Conservation (phyloP, 2,888 invertebrate genomes). For the Caradrina clavipalpis region DNA sequence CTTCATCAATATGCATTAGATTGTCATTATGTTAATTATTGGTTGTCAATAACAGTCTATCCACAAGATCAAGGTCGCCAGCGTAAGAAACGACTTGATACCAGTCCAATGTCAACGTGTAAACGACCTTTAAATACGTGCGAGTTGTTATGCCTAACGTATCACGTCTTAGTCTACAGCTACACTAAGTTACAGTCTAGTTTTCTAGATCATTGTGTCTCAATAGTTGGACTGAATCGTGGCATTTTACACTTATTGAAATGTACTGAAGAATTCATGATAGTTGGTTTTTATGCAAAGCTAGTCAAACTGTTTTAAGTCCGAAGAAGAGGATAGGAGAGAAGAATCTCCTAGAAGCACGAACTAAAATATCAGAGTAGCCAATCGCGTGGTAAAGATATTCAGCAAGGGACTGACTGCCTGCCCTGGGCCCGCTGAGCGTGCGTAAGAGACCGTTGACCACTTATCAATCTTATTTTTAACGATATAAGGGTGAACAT, state of each 20-base stretch:
- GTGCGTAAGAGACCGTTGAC: no score
- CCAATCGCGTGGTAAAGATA: no score
- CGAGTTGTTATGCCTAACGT: constrained; percentile 43
- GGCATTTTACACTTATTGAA: neutral
- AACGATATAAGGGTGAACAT: no score
- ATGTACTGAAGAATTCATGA: no score
- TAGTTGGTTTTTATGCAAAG: neutral
- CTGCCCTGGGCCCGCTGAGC: no score
- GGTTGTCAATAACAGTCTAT: constrained; percentile 15
- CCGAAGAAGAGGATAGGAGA: neutral
- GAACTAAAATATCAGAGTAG: no score
- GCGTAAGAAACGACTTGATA: constrained; percentile 30
- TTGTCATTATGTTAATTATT: constrained; percentile 21
- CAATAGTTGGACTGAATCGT: neutral
- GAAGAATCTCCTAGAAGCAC: no score
- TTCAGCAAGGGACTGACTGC: no score
- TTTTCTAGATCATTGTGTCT: constrained; percentile 21
- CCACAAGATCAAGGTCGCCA: constrained; percentile 70
- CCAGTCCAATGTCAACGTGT: constrained; percentile 69
- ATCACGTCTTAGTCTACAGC: constrained; percentile 29
- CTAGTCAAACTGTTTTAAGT: neutral
- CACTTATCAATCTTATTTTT: no score
- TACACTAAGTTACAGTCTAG: constrained; percentile 13
- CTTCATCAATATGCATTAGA: constrained; percentile 11
- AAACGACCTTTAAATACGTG: constrained; percentile 66